A percentile compares a stretch with the other conserved stretches of the same genome.
These are phyloP conservation scores for Emmelina monodactyla DNA, from an alignment of 2,888 invertebrate genomes.

Conservation along the genomic window DNA sequence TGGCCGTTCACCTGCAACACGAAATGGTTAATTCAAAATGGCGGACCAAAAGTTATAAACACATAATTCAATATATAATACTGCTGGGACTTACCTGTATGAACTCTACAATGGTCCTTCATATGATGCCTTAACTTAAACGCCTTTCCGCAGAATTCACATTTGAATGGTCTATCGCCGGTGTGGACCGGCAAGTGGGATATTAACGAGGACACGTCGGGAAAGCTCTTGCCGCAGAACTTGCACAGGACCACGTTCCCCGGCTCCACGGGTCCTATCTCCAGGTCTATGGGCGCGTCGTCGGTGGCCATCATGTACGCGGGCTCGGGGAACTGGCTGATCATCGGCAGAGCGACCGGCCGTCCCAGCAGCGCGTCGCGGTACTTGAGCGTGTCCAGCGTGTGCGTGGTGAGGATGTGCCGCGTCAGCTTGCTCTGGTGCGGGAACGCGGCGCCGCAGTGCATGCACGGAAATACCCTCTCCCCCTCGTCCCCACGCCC, in stretches of 20 bases:
- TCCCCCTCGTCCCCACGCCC: conserved; percentile 57
- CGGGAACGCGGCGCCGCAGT: conserved; percentile 88
- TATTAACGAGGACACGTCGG: conserved; percentile 87
- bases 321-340: conserved; percentile 56
- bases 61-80: neutral
- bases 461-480: conserved; percentile 81
- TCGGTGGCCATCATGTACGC: conserved; percentile 60
- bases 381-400: conserved; percentile 86
- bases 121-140: conserved; percentile 92
- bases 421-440: conserved; percentile 91
- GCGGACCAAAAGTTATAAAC: neutral
- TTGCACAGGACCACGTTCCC: conserved; percentile 87
- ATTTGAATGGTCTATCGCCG: conserved; percentile 90
- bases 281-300: conserved; percentile 69
- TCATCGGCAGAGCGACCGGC: conserved; percentile 43
- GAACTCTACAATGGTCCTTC: conserved; percentile 94
- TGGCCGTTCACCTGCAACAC: conserved; percentile 76
- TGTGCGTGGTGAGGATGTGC: conserved; percentile 89
- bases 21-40: conserved; percentile 2
- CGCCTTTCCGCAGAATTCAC: conserved; percentile 93
- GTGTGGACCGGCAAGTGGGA: conserved; percentile 89
- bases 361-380: conserved; percentile 71
- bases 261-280: conserved; percentile 69
- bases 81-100: conserved; percentile 71
- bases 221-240: conserved; percentile 92